These are phyloP conservation scores for Poliocrania exsul DNA, from an alignment of 2,797 vertebrate genomes.

Conservation along the genomic window DNA sequence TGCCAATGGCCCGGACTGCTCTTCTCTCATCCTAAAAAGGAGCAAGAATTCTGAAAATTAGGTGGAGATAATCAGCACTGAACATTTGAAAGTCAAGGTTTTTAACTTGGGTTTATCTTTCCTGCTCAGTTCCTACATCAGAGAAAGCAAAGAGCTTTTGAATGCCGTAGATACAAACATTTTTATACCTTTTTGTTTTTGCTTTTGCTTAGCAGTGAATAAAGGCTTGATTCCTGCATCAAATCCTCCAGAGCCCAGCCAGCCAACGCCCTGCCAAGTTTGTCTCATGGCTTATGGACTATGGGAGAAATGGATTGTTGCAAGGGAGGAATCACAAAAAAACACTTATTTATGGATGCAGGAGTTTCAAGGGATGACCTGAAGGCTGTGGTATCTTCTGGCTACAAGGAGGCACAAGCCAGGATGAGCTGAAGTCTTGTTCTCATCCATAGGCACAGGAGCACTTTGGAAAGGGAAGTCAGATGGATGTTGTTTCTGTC, in stretches of 20 bases:
- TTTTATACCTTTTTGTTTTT: not conserved
- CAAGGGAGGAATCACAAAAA: not conserved
- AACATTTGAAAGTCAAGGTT: not conserved
- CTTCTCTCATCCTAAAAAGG: not conserved
- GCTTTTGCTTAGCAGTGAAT: not conserved
- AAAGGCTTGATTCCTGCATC: not conserved
- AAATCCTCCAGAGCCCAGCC: not conserved
- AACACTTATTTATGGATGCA: not conserved
- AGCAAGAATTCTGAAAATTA: not conserved
- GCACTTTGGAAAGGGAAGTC: not conserved
- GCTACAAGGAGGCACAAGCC: not conserved
- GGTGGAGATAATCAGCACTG: not conserved
- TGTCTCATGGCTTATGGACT: not conserved
- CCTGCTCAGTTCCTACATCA: not conserved
- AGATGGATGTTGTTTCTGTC: not conserved
- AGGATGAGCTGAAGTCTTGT: not conserved
- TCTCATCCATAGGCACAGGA: not conserved
- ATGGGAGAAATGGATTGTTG: not conserved
- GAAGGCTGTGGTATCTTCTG: not conserved
- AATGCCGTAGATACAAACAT: not conserved
- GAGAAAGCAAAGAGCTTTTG: slow-evolving; percentile 6
- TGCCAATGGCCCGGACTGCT: not conserved
- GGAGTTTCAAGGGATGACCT: not conserved
- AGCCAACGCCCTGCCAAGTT: not conserved
- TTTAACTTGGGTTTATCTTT: slow-evolving; percentile 1